These are phyloP conservation scores for Tragelaphus scriptus DNA, from an alignment of 2,113 vertebrate genomes.

Conservation along the genomic window DNA sequence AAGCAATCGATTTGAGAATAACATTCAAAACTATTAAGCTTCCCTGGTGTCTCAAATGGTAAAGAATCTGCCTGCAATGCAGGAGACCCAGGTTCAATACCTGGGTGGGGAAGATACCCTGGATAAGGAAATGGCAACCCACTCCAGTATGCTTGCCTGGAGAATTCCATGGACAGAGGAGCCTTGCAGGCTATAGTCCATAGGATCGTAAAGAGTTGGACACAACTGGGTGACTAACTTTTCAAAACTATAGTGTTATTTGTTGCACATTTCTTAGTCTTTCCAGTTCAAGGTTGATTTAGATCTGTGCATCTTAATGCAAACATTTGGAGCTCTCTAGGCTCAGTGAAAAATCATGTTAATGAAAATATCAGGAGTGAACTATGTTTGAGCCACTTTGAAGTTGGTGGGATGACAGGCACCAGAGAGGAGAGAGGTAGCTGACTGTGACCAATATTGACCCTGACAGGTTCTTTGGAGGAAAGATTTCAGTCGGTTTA, in stretches of 20 bases:
- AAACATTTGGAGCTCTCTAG: neutral
- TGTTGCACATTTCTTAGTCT: neutral
- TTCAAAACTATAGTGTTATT: neutral
- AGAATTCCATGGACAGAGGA: neutral
- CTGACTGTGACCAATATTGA: neutral
- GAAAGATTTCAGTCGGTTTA: neutral
- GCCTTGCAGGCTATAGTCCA: neutral
- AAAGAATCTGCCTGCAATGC: neutral
- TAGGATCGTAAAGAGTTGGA: fast-evolving
- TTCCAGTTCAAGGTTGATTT: neutral
- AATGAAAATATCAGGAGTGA: neutral
- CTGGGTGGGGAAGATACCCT: neutral
- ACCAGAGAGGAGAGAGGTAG: neutral
- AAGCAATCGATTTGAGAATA: neutral
- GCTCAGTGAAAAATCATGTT: neutral
- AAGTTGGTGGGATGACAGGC: neutral
- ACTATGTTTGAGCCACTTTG: fast-evolving
- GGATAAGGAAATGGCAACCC: neutral
- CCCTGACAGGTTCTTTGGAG: neutral
- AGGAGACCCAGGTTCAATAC: neutral
- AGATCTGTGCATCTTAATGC: neutral
- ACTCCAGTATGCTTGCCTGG: neutral
- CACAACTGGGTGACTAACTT: neutral
- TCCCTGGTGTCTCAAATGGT: neutral
- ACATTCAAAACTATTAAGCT: neutral